Conservation (phyloP, 2,888 invertebrate species). For the Chorisops tibialis region DNA sequence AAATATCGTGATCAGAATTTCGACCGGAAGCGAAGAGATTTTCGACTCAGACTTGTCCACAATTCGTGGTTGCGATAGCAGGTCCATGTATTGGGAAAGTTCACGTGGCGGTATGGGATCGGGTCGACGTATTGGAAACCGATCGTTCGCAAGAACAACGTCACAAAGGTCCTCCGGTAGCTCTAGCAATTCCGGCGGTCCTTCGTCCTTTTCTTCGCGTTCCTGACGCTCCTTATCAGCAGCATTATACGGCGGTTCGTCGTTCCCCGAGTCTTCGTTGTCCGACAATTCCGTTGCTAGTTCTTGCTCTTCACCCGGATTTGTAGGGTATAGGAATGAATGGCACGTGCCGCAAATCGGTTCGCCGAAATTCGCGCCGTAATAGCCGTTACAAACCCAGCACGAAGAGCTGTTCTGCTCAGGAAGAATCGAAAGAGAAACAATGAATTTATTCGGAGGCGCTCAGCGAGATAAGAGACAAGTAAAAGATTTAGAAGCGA, state of each 20-base stretch:
- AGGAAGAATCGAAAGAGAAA: slow-evolving; percentile 6
- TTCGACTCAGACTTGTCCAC: slow-evolving; percentile 36
- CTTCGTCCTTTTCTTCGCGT: slow-evolving; percentile 38
- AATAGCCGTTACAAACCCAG: slow-evolving; percentile 85
- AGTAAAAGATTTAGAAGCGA: not conserved
- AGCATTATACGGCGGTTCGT: slow-evolving; percentile 65
- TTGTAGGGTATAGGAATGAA: slow-evolving; percentile 82
- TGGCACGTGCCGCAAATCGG: slow-evolving; percentile 91
- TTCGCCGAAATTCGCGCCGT: slow-evolving; percentile 86
- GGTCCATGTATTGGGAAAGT: slow-evolving; percentile 45
- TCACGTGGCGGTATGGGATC: slow-evolving; percentile 43
- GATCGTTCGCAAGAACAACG: slow-evolving; percentile 38
- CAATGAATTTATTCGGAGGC: not conserved
- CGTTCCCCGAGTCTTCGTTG: slow-evolving; percentile 91
- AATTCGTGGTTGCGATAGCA: slow-evolving; percentile 44
- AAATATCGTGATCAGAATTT: slow-evolving; percentile 83
- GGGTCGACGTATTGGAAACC: slow-evolving; percentile 40
- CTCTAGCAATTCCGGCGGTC: not conserved
- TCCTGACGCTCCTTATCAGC: slow-evolving; percentile 41
- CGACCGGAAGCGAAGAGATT: slow-evolving; percentile 45
- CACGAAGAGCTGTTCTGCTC: slow-evolving; percentile 57
- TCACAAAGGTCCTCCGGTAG: slow-evolving; percentile 7
- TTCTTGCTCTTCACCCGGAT: slow-evolving; percentile 45
- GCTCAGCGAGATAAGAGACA: not conserved
- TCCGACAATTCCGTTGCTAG: slow-evolving; percentile 37